phyloP scores from a whole-genome alignment of 1,140 invertebrate species.

The Campoletis sonorensis region DNA sequence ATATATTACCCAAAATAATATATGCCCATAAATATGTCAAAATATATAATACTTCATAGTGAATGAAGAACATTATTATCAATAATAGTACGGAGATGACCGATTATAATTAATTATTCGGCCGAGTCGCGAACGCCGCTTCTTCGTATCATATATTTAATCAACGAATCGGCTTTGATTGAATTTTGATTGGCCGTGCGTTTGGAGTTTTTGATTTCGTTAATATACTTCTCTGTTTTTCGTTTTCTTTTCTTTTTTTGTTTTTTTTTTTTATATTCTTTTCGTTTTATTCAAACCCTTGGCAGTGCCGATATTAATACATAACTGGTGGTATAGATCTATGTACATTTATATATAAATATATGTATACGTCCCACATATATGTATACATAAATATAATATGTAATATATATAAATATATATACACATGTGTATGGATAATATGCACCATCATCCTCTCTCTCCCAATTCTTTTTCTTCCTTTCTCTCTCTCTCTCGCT shows the following conservation, averaged over 20 bases:
- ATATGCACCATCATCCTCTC: background rate
- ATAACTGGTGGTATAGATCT: slow-evolving; percentile 42
- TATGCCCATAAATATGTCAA: too few species aligned
- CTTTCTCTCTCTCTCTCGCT: background rate
- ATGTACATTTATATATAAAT: too few species aligned
- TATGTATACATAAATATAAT: slow-evolving; percentile 11
- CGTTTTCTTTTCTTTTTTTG: too few species aligned
- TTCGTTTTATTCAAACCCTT: slow-evolving; percentile 60
- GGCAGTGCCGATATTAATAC: slow-evolving; percentile 65
- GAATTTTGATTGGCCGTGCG: slow-evolving; percentile 58
- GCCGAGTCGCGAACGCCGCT: too few species aligned
- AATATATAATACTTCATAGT: too few species aligned
- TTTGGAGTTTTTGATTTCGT: slow-evolving; percentile 51
- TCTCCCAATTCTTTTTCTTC: background rate
- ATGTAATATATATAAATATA: background rate
- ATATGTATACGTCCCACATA: slow-evolving; percentile 10
- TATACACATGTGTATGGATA: background rate
- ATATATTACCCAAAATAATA: too few species aligned
- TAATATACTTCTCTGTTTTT: too few species aligned
- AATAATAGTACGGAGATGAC: too few species aligned
- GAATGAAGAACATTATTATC: too few species aligned
- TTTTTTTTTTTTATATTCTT: too few species aligned
- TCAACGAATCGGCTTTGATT: slow-evolving; percentile 56
- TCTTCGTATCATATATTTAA: too few species aligned
- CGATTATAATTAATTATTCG: too few species aligned